These are phyloP conservation scores for Sebastiscus tertius DNA, from an alignment of 2,797 vertebrate species.

Conservation along the genomic window DNA sequence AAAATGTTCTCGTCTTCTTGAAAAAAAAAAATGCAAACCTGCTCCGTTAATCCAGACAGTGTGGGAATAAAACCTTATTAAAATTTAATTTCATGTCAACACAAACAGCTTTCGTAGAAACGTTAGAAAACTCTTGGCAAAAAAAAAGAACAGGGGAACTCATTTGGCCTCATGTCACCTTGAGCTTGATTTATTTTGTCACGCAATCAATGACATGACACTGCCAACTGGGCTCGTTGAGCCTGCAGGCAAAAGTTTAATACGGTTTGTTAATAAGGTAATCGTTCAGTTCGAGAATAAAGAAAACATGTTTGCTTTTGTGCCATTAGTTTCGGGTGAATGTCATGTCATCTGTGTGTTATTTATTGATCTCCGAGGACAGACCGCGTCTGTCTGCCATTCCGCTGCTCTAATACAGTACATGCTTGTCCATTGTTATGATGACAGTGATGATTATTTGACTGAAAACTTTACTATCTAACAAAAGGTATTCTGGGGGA, in stretches of 20 bases:
- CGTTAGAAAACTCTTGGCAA: too few species aligned
- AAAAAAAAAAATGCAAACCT: too few species aligned
- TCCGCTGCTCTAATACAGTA: background rate
- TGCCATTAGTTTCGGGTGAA: background rate
- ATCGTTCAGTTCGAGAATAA: background rate
- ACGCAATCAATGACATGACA: rapidly evolving
- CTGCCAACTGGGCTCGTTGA: background rate
- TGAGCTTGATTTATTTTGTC: background rate
- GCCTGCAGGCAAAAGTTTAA: background rate
- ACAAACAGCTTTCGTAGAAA: too few species aligned
- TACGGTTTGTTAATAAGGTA: background rate
- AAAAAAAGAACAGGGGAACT: too few species aligned
- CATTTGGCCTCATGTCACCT: too few species aligned
- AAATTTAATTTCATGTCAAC: too few species aligned
- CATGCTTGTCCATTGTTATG: background rate
- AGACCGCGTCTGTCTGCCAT: background rate
- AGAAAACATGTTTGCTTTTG: background rate
- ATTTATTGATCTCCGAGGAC: background rate
- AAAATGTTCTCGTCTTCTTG: too few species aligned
- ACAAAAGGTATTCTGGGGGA: background rate
- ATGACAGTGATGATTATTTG: background rate
- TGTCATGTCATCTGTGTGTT: background rate
- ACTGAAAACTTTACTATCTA: background rate
- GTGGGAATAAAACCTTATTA: too few species aligned
- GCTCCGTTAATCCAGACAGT: too few species aligned